These are phyloP conservation scores for Catocala nupta DNA, from an alignment of 2,888 invertebrate species.

Conservation along the genomic window DNA sequence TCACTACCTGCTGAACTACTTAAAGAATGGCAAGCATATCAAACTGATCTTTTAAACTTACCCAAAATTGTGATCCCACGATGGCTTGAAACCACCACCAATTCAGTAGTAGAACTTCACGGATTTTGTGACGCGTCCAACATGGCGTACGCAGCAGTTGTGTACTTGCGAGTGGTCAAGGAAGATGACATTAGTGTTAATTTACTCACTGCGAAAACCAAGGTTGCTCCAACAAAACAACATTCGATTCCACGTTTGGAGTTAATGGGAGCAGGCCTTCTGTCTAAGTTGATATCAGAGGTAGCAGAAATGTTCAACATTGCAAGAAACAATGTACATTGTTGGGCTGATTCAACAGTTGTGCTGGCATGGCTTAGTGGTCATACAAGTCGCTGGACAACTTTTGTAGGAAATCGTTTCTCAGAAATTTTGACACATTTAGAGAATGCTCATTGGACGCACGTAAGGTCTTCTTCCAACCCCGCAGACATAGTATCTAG, in stretches of 20 bases:
- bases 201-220: constrained; percentile 5
- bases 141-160: constrained; percentile 3
- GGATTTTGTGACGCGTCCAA: constrained; percentile 10
- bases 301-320: neutral
- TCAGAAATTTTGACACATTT: neutral
- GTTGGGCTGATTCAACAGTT: too few relatives aligned
- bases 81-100: too few relatives aligned
- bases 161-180: neutral
- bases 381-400: too few relatives aligned
- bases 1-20: neutral
- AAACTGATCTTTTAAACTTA: neutral
- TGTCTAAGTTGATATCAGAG: constrained; percentile 3
- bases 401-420: too few relatives aligned
- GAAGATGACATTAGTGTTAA: neutral
- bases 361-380: too few relatives aligned
- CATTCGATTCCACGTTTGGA: constrained; percentile 12
- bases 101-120: constrained; percentile 1
- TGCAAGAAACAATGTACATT: too few relatives aligned
- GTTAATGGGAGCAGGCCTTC: constrained; percentile 9
- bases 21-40: neutral
- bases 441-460: constrained; percentile 7
- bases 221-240: constrained; percentile 9
- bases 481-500: constrained; percentile 12
- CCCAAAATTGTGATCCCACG: too few relatives aligned
- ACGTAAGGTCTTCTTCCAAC: constrained; percentile 4